Conservation (phyloP, 2,113 vertebrate species). For the Peromyscus leucopus region DNA sequence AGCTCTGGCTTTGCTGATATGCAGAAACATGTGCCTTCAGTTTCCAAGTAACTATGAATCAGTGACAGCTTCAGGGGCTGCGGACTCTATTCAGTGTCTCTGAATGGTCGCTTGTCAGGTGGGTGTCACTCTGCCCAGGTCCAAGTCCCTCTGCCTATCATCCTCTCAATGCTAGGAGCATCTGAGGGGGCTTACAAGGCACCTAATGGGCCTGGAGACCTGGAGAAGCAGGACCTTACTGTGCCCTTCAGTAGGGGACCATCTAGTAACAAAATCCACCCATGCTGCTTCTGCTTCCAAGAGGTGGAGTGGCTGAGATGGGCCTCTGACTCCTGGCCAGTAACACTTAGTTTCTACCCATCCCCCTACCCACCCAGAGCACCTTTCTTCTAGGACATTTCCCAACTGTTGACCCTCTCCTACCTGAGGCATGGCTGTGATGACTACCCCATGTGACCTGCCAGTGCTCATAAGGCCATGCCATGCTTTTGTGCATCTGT, state of each 20-base stretch:
- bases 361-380: not conserved
- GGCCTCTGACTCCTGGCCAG: not conserved
- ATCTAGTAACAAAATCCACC: not conserved
- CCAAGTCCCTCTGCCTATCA: too few relatives aligned
- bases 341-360: not conserved
- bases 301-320: not conserved
- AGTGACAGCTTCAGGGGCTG: not conserved
- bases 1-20: not conserved
- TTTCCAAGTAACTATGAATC: not conserved
- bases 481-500: not conserved
- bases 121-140: not conserved
- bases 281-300: not conserved
- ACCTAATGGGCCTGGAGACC: not conserved
- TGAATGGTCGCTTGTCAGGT: accelerated
- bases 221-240: not conserved
- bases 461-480: not conserved
- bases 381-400: not conserved
- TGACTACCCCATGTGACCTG: not conserved
- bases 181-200: not conserved
- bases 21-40: not conserved
- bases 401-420: not conserved
- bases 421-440: not conserved
- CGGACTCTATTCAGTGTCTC: not conserved
- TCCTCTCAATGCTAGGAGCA: not conserved
- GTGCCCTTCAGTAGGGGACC: not conserved